Evolutionary conservation across 1,140 invertebrate species (phyloP), one percentile per base, ranked within the genome.

Genomic region (Brachystomella parvula): DNA sequence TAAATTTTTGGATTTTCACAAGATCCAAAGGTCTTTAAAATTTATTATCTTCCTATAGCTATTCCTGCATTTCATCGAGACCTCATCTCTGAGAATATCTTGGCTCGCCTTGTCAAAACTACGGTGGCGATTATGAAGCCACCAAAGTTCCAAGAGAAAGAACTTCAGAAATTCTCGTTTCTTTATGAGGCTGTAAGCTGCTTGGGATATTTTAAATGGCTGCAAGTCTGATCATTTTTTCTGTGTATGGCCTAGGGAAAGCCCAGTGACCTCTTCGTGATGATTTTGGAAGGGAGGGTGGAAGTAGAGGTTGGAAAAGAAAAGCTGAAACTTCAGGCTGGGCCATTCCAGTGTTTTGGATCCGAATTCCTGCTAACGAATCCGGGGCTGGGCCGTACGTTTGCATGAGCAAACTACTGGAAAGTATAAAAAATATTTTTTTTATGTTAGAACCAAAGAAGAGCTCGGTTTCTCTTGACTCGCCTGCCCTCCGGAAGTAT

Each of bases 311-410:
- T 78, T 59, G 77, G 77, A 32, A 76, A 76, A 69, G 81, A 82
- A 67, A 76, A 76, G 57, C 73, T 84, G 70, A 69, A 75, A 2
- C 85, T 83, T 75, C 81, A 83, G 67, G 78, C 78, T 65, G 83
- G 83, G 49, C 82, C 83, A 15, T 85, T 85, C 71, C 79, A 78
- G n/a, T 81, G 77, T 74, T 85, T 83, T 78, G 83, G 83, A 57
- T 71, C 77, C 30, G 60, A 70, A 33, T 72, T 70, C 58, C 33
- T 72, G 1, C 31, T 69, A 32, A 21, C 26, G 17, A 33, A 66
- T 24, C 63, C 47, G 21, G 12, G 61, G n/a, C n/a, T n/a, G n/a
- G n/a, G n/a, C n/a, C n/a, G n/a, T n/a, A n/a, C n/a, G n/a, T n/a
- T n/a, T n/a, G n/a, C n/a, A n/a, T n/a, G n/a, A n/a, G n/a, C n/a